A percentile compares a stretch with the other conserved stretches of the same genome.
These are phyloP conservation scores for Xestia rhomboidea DNA, from an alignment of 2,888 invertebrate species.

Conservation along the genomic window DNA sequence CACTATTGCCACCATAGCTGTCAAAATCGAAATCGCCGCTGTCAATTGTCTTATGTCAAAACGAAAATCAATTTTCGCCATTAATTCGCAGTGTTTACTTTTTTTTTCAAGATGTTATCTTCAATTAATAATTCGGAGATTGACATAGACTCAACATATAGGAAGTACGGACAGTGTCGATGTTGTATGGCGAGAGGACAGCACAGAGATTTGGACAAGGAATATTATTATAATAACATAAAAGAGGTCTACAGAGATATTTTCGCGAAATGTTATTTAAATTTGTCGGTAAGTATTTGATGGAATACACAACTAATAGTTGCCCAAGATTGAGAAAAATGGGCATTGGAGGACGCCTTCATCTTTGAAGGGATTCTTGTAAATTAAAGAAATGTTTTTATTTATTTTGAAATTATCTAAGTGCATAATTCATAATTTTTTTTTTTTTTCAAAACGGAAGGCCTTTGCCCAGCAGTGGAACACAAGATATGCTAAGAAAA, in stretches of 20 bases:
- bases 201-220: slow-evolving; percentile 76
- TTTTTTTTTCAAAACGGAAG: no score
- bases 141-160: no score
- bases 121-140: slow-evolving; percentile 26
- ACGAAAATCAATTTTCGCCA: slow-evolving; percentile 23
- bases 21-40: not conserved
- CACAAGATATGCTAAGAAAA: no score
- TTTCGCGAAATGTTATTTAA: slow-evolving; percentile 80
- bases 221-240: slow-evolving; percentile 73
- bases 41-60: slow-evolving; percentile 7
- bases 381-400: not conserved
- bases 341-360: not conserved
- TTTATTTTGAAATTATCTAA: no score
- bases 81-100: slow-evolving; percentile 20
- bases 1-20: no score
- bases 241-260: slow-evolving; percentile 78
- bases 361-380: not conserved
- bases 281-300: slow-evolving; percentile 78
- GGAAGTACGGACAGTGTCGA: slow-evolving; percentile 76
- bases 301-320: not conserved
- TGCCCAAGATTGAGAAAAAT: not conserved
- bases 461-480: no score
- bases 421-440: no score
- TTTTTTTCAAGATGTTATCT: slow-evolving; percentile 28
- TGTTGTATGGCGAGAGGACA: slow-evolving; percentile 78